Base-by-base conservation (phyloP, 2,113 vertebrate species). In the Kobus ellipsiprymnus region DNA sequence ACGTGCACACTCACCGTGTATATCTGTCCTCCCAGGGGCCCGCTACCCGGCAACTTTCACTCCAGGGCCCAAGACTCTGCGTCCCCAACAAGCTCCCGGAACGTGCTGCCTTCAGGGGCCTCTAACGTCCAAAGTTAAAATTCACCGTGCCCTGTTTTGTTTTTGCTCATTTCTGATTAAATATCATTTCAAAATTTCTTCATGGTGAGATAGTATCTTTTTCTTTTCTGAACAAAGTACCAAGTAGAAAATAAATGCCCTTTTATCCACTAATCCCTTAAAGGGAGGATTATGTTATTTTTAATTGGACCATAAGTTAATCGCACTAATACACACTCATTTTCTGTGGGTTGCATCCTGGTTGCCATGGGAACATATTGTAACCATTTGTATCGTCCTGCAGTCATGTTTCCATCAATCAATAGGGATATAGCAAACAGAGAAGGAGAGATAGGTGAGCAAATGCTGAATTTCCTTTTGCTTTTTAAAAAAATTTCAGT, bases 121-220 rank as follows among this genome's bases (percentile, higher is more conserved):
- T 44, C 52, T 33, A 44, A 13, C 2, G 0, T 33, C 29, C 12
- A 4, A n/a, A n/a, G 80, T 25, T 25, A 16, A 36, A 71, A 11
- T 33, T 67, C n/a, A 8, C n/a, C 4, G 0, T 1, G 3, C 1
- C 10, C 6, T 6, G 21, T 46, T 30, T 25, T 2, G 4, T 13
- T 85, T 57, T 7, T 12, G 12, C 29, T 78, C 85, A 7, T 36
- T 17, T 67, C 29, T 55, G 14, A 59, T 50, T 5, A 52, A 15
- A 11, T 60, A 25, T 90, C 36, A 46, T n/a, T 81, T 67, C 78
- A 60, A 60, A 85, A 93, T 15, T 54, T 81, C 23, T 50, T 40
- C 29, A 14, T 21, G 44, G 44, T 44, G 9, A 78, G 64, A 3
- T 2, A 46, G 40, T 52, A 6, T 15, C 29, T 11, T 74, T 44